Conservation (phyloP, 2,113 vertebrate species). For the Chaetodon auriga region DNA sequence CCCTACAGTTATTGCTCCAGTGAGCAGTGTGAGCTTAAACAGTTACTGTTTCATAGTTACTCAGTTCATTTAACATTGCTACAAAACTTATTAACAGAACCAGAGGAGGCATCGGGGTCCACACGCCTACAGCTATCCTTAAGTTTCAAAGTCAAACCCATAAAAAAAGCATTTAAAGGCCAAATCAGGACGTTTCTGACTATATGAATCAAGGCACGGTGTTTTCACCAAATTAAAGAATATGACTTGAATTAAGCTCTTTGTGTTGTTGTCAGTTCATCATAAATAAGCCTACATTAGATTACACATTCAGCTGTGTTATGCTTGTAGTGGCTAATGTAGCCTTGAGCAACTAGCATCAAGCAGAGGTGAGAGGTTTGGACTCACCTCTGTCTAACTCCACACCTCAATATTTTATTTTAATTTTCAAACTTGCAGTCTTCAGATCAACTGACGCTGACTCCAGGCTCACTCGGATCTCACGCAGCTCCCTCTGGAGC, state of each 20-base stretch:
- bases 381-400: background rate
- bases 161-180: constrained; percentile 12
- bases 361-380: no score
- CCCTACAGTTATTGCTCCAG: constrained; percentile 10
- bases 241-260: no score
- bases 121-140: constrained; percentile 33
- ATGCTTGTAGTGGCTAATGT: no score
- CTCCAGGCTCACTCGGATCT: no score
- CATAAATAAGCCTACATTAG: background rate
- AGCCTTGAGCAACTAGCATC: no score
- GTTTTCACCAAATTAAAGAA: no score
- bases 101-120: constrained; percentile 33
- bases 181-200: background rate
- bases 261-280: no score
- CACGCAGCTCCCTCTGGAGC: no score
- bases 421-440: background rate
- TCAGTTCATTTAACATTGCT: constrained; percentile 35
- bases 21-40: constrained; percentile 13
- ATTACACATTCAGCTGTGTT: background rate
- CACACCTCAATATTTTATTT: background rate
- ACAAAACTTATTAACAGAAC: constrained; percentile 40
- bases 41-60: constrained; percentile 36
- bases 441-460: background rate
- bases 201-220: background rate
- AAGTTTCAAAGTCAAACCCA: constrained; percentile 43